Base-by-base conservation (phyloP, 2,113 vertebrate genomes). In the Cyanoramphus novaezelandiae region DNA sequence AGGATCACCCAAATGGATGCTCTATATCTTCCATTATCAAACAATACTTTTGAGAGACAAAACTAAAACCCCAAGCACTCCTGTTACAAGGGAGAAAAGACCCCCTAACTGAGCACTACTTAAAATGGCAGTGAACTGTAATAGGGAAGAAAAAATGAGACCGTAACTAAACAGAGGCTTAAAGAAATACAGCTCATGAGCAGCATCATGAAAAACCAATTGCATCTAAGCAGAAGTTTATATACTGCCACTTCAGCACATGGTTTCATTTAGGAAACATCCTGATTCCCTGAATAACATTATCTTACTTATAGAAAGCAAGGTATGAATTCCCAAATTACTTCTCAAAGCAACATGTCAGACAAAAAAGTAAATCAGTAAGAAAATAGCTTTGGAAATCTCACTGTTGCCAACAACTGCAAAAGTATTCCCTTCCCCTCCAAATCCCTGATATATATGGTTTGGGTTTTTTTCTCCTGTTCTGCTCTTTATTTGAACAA, bases 51-150 rank as follows among this genome's bases (percentile, higher is more conserved):
- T 17, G n/a, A 86, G 41, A 37, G 39, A 50, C 11, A 64, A 76
- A 75, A 50, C 6, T 5, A 53, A 35, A 17, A 2, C 2, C 17
- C n/a, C 4, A 8, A 17, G 9, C 7, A 8, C 2, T 68, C 24
- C 19, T 63, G 52, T 50, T 31, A 64, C 4, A 50, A 78, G 14
- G 13, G 20, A 13, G 15, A 69, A 70, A 62, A 28, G 5, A 46
- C 18, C 5, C 35, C 31, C 5, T 11, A 33, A 16, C 3, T 33
- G 24, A n/a, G 39, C 13, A 11, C 44, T 37, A 7, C 17, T 44
- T 27, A 21, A 69, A 82, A 53, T 2, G 3, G 11, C 33, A 43
- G 17, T 9, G 35, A 79, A 28, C 24, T 78, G 24, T 67, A 11
- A 13, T 1, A 20, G 16, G 28, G 76, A 37, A 10, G 11, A 24